Percentiles rank a stretch among this genome's conserved stretches.
Conservation (phyloP, 2,113 vertebrate species). For the Boleophthalmus pectinirostris region DNA sequence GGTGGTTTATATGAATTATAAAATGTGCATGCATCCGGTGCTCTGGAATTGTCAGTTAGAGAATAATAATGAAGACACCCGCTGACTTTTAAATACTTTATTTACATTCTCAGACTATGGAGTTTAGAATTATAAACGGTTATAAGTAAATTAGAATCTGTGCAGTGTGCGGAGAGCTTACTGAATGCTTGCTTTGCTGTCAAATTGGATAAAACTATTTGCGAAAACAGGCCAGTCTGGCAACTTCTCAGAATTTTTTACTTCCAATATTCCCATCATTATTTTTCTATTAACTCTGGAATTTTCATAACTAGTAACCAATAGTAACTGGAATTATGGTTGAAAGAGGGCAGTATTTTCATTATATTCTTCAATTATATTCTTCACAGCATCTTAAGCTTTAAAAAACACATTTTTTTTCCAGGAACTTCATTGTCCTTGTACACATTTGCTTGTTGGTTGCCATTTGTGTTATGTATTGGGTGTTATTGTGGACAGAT, state of each 20-base stretch:
- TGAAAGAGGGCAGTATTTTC: not conserved
- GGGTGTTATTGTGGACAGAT: not conserved
- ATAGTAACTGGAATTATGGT: not conserved
- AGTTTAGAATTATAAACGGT: not conserved
- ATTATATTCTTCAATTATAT: not conserved
- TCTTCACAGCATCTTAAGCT: not conserved
- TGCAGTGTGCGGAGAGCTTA: not conserved
- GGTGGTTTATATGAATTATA: not conserved
- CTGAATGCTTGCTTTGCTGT: not conserved
- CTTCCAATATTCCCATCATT: not conserved
- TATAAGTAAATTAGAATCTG: not conserved
- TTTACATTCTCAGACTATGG: conserved; percentile 4
- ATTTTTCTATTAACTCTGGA: not conserved
- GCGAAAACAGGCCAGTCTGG: not conserved
- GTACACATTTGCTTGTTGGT: not conserved
- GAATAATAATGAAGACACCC: conserved; percentile 2
- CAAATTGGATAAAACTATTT: not conserved
- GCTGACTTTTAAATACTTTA: not conserved
- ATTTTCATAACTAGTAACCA: not conserved
- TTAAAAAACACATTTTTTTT: not conserved
- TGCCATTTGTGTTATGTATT: not conserved
- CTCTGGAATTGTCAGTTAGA: not conserved
- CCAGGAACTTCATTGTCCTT: not conserved
- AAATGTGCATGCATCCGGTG: not conserved
- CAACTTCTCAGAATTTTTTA: not conserved